These are phyloP conservation scores for Maniola jurtina DNA, from an alignment of 1,140 invertebrate species.

Conservation along the genomic window DNA sequence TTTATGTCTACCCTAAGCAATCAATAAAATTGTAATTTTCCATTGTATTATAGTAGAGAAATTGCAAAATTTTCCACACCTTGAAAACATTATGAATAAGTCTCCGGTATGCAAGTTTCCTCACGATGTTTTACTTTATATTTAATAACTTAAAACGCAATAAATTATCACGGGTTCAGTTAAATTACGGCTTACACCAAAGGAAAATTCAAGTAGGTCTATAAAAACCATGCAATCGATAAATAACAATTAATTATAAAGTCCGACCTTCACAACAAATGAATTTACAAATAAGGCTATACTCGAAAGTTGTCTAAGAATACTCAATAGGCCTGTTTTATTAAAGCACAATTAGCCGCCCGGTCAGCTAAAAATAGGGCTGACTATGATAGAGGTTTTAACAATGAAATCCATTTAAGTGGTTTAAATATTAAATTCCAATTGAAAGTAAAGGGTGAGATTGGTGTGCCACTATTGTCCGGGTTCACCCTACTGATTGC, in stretches of 20 bases:
- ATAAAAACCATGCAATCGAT: not conserved
- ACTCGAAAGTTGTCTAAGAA: conserved; percentile 47
- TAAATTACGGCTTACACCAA: too few relatives aligned
- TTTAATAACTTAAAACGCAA: too few relatives aligned
- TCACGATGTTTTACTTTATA: too few relatives aligned
- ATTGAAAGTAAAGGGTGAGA: conserved; percentile 73
- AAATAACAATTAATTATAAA: conserved; percentile 20
- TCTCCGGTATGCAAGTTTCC: too few relatives aligned
- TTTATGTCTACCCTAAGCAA: too few relatives aligned
- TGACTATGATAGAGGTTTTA: conserved; percentile 45
- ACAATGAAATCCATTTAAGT: conserved; percentile 76
- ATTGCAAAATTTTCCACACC: too few relatives aligned
- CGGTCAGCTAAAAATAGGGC: conserved; percentile 45
- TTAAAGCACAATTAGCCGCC: conserved; percentile 34
- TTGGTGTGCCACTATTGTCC: conserved; percentile 74
- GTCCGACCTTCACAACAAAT: conserved; percentile 36
- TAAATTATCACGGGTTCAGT: too few relatives aligned
- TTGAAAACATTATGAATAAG: too few relatives aligned
- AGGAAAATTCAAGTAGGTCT: too few relatives aligned
- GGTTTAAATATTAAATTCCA: conserved; percentile 76
- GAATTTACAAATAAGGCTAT: conserved; percentile 44
- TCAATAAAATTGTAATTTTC: too few relatives aligned
- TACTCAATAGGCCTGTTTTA: conserved; percentile 31
- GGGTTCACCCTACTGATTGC: conserved; percentile 66
- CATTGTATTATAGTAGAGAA: too few relatives aligned